These are phyloP conservation scores for Macrobrachium rosenbergii DNA, from an alignment of 1,140 invertebrate species.

Conservation along the genomic window DNA sequence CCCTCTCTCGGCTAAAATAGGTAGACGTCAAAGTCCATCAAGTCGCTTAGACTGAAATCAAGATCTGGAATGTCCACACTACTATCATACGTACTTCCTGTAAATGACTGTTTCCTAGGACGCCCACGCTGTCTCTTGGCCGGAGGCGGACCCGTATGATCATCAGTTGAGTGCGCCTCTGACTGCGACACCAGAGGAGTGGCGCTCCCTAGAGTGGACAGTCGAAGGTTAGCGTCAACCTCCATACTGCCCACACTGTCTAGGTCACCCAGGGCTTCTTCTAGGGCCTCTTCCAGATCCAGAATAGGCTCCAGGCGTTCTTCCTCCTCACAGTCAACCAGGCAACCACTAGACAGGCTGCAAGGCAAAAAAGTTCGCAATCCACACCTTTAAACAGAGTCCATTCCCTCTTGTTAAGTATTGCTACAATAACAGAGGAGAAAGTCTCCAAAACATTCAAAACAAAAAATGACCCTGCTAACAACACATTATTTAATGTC, in stretches of 20 bases:
- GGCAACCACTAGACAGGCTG: slow-evolving; percentile 62
- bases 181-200: slow-evolving; percentile 35
- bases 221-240: slow-evolving; percentile 54
- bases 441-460: no score
- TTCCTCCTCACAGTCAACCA: slow-evolving; percentile 58
- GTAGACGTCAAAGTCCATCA: slow-evolving; percentile 65
- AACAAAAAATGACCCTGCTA: background rate
- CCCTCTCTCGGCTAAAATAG: slow-evolving; percentile 59
- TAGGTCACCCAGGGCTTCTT: slow-evolving; percentile 62
- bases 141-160: slow-evolving; percentile 51
- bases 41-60: slow-evolving; percentile 65
- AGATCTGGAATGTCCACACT: slow-evolving; percentile 66
- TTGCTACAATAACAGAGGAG: no score
- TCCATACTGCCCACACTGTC: slow-evolving; percentile 65
- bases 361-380: slow-evolving; percentile 26
- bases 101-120: slow-evolving; percentile 65
- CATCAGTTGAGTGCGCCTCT: slow-evolving; percentile 30
- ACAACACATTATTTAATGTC: background rate
- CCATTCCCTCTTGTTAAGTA: background rate
- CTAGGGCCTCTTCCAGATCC: slow-evolving; percentile 61
- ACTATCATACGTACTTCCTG: slow-evolving; percentile 65
- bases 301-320: slow-evolving; percentile 59
- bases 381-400: background rate
- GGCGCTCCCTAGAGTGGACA: slow-evolving; percentile 39
- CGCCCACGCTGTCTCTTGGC: slow-evolving; percentile 59